Conservation (phyloP, 2,113 vertebrate species). For the Pavo muticus region DNA sequence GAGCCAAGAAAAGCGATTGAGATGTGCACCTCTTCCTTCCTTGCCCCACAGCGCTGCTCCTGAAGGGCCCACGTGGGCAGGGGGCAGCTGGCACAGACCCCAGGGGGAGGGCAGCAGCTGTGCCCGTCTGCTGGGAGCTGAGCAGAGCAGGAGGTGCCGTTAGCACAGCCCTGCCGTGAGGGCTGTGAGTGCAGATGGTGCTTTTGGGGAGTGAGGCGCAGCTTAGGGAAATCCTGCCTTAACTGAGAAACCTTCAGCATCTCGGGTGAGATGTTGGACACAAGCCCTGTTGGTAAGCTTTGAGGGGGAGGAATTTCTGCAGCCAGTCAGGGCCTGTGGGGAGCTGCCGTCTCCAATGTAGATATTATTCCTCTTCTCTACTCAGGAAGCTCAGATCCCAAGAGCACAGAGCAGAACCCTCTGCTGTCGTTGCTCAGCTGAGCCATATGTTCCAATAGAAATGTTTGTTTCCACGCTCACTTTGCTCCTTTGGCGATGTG, state of each 20-base stretch:
- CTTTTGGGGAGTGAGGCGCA: neutral
- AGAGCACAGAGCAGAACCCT: neutral
- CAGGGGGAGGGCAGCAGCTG: neutral
- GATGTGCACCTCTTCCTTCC: rapidly evolving
- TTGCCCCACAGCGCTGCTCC: neutral
- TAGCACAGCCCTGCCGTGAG: neutral
- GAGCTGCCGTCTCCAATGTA: neutral
- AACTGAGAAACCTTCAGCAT: rapidly evolving
- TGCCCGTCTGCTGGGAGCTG: neutral
- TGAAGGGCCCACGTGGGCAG: rapidly evolving
- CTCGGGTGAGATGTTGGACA: neutral
- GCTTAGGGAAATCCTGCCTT: neutral
- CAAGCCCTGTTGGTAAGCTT: neutral
- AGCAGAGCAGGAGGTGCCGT: neutral
- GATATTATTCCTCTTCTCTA: neutral
- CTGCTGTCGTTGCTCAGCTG: neutral
- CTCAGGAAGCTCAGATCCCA: neutral
- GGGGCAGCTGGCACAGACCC: neutral
- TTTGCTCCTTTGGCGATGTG: neutral
- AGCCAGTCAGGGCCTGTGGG: neutral
- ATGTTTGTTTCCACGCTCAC: neutral
- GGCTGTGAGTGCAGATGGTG: neutral
- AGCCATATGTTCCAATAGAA: neutral
- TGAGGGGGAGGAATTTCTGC: slow-evolving; percentile 18
- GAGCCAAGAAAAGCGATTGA: neutral